Percentiles rank a stretch among this genome's conserved stretches.
Evolutionary conservation across 1,140 invertebrate genomes (phyloP).

Genomic region (Drosophila leontia): DNA sequence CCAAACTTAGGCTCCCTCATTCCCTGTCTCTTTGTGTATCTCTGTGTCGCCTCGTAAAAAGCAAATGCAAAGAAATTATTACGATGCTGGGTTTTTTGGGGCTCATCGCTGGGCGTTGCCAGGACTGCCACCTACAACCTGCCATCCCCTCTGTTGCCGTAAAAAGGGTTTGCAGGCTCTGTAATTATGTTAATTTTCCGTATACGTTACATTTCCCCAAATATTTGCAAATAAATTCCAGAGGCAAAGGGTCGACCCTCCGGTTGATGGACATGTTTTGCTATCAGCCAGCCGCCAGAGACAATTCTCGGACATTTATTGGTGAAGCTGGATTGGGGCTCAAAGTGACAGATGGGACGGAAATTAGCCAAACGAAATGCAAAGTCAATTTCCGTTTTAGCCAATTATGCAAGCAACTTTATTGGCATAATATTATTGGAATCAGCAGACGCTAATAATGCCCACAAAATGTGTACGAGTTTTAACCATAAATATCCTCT

Average conservation of each 20-base stretch:
- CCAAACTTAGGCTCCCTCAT: neutral
- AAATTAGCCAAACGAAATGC: slow-evolving; percentile 39
- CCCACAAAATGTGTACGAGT: slow-evolving; percentile 8
- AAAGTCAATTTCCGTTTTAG: slow-evolving; percentile 46
- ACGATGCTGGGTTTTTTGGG: slow-evolving; percentile 38
- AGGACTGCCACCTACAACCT: slow-evolving; percentile 11
- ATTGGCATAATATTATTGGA: slow-evolving; percentile 44
- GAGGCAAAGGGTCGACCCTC: slow-evolving; percentile 15
- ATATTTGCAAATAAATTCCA: slow-evolving; percentile 53
- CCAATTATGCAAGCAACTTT: slow-evolving; percentile 35
- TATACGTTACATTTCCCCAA: slow-evolving; percentile 59
- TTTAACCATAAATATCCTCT: neutral
- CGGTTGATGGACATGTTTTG: slow-evolving; percentile 39
- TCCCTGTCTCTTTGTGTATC: slow-evolving; percentile 28
- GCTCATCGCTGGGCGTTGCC: slow-evolving; percentile 30
- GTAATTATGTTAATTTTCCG: slow-evolving; percentile 77
- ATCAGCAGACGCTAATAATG: slow-evolving; percentile 22
- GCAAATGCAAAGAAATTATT: slow-evolving; percentile 75
- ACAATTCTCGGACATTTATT: slow-evolving; percentile 18
- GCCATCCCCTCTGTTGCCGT: neutral
- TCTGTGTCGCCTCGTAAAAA: slow-evolving; percentile 47
- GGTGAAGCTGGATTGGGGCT: neutral
- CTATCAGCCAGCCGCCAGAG: slow-evolving; percentile 29
- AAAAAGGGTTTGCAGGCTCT: slow-evolving; percentile 58
- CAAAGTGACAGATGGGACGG: slow-evolving; percentile 38